These are phyloP conservation scores for Gobionotothen gibberifrons DNA, from an alignment of 2,797 vertebrate species.

Conservation along the genomic window DNA sequence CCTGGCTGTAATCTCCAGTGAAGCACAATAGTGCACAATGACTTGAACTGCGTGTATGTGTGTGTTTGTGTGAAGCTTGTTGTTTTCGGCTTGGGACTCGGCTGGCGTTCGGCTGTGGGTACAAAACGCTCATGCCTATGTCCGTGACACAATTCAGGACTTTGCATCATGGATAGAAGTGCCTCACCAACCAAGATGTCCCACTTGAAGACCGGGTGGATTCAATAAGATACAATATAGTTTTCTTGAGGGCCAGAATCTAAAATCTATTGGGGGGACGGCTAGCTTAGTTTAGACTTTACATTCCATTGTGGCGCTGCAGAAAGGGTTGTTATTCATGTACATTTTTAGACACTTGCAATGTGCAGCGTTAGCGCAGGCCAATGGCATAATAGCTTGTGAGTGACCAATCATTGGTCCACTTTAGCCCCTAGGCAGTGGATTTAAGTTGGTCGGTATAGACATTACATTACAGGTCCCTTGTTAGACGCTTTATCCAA, in stretches of 20 bases:
- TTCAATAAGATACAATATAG: too few species aligned
- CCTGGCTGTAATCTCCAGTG: slow-evolving; percentile 22
- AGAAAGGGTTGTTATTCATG: too few species aligned
- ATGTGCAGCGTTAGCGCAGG: not conserved
- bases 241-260: not conserved
- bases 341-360: too few species aligned
- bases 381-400: not conserved
- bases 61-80: slow-evolving; percentile 35
- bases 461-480: too few species aligned
- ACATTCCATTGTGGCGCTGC: not conserved
- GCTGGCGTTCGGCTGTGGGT: slow-evolving; percentile 26
- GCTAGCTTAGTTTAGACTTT: not conserved
- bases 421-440: not conserved
- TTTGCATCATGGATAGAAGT: not conserved
- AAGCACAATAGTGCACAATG: slow-evolving; percentile 8
- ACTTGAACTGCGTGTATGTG: not conserved
- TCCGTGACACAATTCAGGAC: slow-evolving; percentile 14
- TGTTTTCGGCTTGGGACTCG: slow-evolving; percentile 30
- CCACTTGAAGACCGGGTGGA: too few species aligned
- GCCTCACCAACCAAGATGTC: not conserved
- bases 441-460: not conserved
- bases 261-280: not conserved
- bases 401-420: not conserved
- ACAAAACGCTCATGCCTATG: slow-evolving; percentile 27
- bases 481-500: too few species aligned